Evolutionary conservation across 2,113 vertebrate genomes (phyloP).

Genomic region (Ifrita kowaldi): DNA sequence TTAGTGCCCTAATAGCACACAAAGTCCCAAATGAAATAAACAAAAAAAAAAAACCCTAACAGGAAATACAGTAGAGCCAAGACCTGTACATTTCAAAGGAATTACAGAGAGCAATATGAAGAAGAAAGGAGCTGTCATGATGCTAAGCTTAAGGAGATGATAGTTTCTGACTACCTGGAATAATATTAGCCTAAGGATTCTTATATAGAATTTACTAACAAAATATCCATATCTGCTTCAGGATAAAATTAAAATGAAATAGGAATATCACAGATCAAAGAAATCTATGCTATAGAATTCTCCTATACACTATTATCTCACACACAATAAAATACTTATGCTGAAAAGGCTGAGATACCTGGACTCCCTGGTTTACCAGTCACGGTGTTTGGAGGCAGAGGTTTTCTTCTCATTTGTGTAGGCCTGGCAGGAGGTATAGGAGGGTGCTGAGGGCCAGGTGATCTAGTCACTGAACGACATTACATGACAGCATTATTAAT

Average conservation of each 20-base stretch:
- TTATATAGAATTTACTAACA: not conserved
- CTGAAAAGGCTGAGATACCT: slow-evolving; percentile 57
- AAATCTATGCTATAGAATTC: not conserved
- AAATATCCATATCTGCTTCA: not conserved
- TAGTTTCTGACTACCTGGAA: not conserved
- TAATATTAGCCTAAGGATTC: not conserved
- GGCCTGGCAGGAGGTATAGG: slow-evolving; percentile 57
- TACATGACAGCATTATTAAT: slow-evolving; percentile 4
- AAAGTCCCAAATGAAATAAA: not conserved
- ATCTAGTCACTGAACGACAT: slow-evolving; percentile 37
- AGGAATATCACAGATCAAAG: not conserved
- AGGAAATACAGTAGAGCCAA: not conserved
- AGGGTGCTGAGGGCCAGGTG: slow-evolving; percentile 37
- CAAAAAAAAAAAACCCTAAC: not conserved
- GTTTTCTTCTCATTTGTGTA: slow-evolving; percentile 67
- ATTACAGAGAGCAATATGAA: not conserved
- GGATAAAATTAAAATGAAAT: not conserved
- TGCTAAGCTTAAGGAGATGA: not conserved
- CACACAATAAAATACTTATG: not conserved
- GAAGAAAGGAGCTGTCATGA: not conserved
- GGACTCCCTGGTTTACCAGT: slow-evolving; percentile 75
- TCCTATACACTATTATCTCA: not conserved
- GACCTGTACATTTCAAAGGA: not conserved
- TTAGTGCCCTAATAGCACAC: not conserved
- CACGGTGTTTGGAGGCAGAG: slow-evolving; percentile 70